Evolutionary conservation across 30 jellyfish, hydroid and myxozoan genomes (phyloP), one percentile per base, ranked within the genome.

Genomic region (Aurelia sp.): DNA sequence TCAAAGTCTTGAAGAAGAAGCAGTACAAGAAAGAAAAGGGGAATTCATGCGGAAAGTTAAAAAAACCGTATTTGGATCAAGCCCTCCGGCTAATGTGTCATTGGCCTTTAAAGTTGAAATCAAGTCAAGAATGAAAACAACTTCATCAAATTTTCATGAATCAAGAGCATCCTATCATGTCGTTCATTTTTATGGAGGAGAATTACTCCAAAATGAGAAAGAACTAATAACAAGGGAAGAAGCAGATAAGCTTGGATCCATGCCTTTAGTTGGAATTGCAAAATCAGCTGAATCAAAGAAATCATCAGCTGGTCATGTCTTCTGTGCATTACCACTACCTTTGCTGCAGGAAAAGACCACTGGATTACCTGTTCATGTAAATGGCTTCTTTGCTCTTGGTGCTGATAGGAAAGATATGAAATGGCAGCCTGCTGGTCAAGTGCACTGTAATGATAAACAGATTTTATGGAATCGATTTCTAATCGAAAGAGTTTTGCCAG

Each of bases 381-480:
- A 91, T 57, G 98, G 98, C n/a, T 85, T 19, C 72, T 91, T 91
- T 69, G 96, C 98, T 0, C 93, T 91, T 33, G 86, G 92, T n/a
- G 88, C 84, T 13, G 98, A 91, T 81, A 27, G 98, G n/a, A 78
- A 74, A 51, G 98, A 91, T 59, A 64, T 91, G 81, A 91, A 91
- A 50, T 91, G 98, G 98, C 72, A 72, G 10, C 52, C 96, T n/a
- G 64, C 84, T 16, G 71, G 62, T 11, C 73, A 60, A 47, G 64
- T 5, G 30, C 35, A 22, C 35, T 18, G 87, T 86, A 84, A 70
- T 35, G 98, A 91, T 72, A 60, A 84, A 50, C 75, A 70, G 24
- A 88, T 74, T 7, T 33, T 72, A 7, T 91, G 98, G 98, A 91
- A 91, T 64, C 41, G 24, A 62, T 91, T 69, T 66, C 84, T 91